Evolutionary conservation across 2,113 vertebrate genomes (phyloP), one percentile per base, ranked within the genome.

Genomic region (Crotophaga sulcirostris): DNA sequence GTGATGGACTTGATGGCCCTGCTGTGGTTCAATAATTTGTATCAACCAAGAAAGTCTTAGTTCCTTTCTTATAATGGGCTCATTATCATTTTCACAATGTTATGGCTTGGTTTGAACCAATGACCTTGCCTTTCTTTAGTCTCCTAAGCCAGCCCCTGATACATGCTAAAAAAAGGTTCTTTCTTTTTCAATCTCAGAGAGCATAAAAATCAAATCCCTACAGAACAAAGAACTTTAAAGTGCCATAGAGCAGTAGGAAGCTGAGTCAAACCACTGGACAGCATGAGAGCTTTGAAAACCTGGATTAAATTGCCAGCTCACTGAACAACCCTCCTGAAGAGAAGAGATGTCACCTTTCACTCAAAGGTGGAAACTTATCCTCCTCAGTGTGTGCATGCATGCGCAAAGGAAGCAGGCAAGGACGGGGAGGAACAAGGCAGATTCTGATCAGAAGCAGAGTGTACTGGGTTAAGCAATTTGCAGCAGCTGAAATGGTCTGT

Each of bases 331-430:
- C 72, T 83, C 66, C 87, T 84, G 84, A 94, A 80, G 80, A 76
- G 59, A 91, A 62, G 33, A 90, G 75, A 86, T 69, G 80, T 81
- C 89, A 69, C 83, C 73, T 95, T 94, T 90, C 89, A 74, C 42
- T 89, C 62, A 40, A 70, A 86, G 72, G 34, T 77, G n/a, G 49
- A 94, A 93, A 68, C 51, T 81, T 90, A 40, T 91, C 78, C 87
- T 91, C 16, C 59, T 89, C 24, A n/a, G 38, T 28, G 14, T 8
- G 2, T 67, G 51, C 38, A 42, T 21, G 63, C 29, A 67, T 0
- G 0, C 52, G 82, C 86, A 68, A 73, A 45, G 54, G 38, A 86
- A 47, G 47, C 76, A 88, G 67, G 55, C 44, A 63, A 54, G 36
- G 29, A 87, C 4, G 1, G 20, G 42, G 38, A 78, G 47, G 60